These are phyloP conservation scores for Anastatus disparis DNA, from an alignment of 1,140 invertebrate genomes.

Conservation along the genomic window DNA sequence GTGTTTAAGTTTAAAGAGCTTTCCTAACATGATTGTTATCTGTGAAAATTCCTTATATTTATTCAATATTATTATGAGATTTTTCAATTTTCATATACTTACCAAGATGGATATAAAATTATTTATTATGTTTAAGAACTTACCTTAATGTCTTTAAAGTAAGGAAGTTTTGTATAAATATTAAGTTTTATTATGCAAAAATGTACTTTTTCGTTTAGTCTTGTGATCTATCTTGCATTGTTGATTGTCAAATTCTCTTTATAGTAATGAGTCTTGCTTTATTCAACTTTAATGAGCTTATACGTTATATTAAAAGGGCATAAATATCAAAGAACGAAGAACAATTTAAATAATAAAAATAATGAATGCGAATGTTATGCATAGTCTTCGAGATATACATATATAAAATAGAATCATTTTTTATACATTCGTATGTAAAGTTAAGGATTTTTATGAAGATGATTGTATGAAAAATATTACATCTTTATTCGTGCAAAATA, in stretches of 20 bases:
- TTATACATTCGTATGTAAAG: slow-evolving; percentile 7
- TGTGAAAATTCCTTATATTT: too few relatives aligned
- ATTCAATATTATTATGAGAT: too few relatives aligned
- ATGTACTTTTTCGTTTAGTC: slow-evolving; percentile 25
- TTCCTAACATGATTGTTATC: too few relatives aligned
- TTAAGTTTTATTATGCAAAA: neutral
- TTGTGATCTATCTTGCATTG: slow-evolving; percentile 1
- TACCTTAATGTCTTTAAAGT: neutral
- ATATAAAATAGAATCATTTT: neutral
- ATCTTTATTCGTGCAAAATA: too few relatives aligned
- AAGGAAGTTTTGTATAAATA: neutral
- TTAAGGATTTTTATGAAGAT: too few relatives aligned
- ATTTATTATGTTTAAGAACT: neutral
- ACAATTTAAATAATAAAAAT: neutral
- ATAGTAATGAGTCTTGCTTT: slow-evolving; percentile 18
- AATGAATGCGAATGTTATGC: too few relatives aligned
- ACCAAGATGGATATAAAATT: too few relatives aligned
- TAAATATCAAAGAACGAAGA: slow-evolving; percentile 14
- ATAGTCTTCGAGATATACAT: too few relatives aligned
- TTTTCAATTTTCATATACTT: too few relatives aligned
- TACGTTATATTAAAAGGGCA: slow-evolving; percentile 1
- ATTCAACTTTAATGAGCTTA: neutral
- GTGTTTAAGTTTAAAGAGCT: too few relatives aligned
- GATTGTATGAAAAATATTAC: too few relatives aligned
- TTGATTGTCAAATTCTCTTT: slow-evolving; percentile 27